Conservation (phyloP, 2,113 vertebrate genomes). For the Neoarius graeffei region DNA sequence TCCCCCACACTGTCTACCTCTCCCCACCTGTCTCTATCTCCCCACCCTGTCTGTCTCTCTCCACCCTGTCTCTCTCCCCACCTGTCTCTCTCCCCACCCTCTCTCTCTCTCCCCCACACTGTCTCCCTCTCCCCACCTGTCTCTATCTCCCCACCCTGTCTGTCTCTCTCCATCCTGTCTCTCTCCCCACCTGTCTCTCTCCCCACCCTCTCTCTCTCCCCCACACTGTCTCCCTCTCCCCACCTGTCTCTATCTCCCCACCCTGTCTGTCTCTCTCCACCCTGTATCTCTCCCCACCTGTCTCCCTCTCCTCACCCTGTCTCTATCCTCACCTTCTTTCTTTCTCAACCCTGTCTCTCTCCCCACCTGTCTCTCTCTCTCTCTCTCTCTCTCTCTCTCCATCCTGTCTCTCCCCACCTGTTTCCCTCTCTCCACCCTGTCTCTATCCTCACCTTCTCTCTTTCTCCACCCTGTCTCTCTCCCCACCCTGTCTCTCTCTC, state of each 20-base stretch:
- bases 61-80: background rate
- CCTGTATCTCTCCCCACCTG: no score
- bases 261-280: no score
- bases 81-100: background rate
- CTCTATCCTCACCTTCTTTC: no score
- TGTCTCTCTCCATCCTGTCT: background rate
- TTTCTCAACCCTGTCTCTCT: background rate
- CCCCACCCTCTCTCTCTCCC: background rate
- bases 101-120: background rate
- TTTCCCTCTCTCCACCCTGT: background rate
- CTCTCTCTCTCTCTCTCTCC: background rate
- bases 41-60: background rate
- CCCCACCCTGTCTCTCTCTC: no score
- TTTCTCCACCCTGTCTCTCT: no score
- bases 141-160: background rate
- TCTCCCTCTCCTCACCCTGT: background rate
- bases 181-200: no score
- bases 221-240: background rate
- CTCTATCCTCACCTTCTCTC: no score
- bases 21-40: no score
- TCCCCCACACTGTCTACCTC: background rate
- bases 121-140: background rate
- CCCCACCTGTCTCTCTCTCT: background rate
- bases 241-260: background rate
- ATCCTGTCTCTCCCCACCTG: background rate